Percentiles rank a stretch among this genome's conserved stretches.
Conservation (phyloP, 2,113 vertebrate species). For the Aldabrachelys gigantea region DNA sequence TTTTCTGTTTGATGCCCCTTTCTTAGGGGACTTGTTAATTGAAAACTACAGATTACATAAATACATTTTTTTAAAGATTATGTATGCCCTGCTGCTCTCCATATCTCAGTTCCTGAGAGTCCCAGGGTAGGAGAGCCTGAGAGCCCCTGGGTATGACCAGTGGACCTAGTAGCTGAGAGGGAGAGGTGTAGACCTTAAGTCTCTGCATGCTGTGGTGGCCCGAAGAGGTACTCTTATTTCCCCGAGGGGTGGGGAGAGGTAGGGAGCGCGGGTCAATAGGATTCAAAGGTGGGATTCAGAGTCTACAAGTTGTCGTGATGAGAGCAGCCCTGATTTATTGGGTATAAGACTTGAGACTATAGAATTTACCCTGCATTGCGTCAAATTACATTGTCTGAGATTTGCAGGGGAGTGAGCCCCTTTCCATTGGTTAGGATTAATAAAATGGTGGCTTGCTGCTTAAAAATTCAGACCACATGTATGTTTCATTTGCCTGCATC, state of each 20-base stretch:
- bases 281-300: background rate
- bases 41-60: background rate
- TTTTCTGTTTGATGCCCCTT: background rate
- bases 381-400: background rate
- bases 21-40: background rate
- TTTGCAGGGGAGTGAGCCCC: background rate
- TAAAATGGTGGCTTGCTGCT: background rate
- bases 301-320: background rate
- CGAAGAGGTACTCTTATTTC: background rate
- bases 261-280: background rate
- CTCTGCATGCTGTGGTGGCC: background rate
- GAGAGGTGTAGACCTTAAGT: background rate
- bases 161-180: background rate
- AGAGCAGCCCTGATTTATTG: background rate
- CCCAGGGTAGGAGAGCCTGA: background rate
- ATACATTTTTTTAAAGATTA: background rate
- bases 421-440: background rate
- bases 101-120: background rate
- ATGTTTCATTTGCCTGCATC: background rate
- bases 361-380: background rate
- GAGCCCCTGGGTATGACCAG: background rate
- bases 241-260: background rate
- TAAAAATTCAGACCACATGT: background rate
- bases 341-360: background rate
- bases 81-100: background rate